These are phyloP conservation scores for Tipula lateralis DNA, from an alignment of 2,888 invertebrate species.

Conservation along the genomic window DNA sequence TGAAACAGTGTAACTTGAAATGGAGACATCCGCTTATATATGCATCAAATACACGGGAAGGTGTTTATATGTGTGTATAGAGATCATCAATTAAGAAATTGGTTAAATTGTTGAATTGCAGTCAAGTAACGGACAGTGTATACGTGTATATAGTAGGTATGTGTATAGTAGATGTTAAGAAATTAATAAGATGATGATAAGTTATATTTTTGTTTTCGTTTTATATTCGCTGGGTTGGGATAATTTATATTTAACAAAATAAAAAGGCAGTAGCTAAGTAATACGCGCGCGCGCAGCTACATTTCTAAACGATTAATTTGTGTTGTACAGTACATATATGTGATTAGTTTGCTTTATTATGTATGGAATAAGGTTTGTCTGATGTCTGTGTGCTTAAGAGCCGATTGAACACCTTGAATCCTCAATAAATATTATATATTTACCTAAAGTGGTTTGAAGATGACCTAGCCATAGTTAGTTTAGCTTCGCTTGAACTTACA, in stretches of 20 bases:
- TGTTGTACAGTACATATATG: background rate
- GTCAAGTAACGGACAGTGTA: background rate
- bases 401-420: too few species aligned
- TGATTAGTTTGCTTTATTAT: background rate
- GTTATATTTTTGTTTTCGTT: background rate
- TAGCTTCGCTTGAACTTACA: too few species aligned
- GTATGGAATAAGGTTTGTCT: too few species aligned
- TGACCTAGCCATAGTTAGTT: too few species aligned
- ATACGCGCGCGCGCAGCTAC: background rate
- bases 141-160: background rate
- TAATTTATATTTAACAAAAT: background rate
- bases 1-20: background rate
- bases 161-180: background rate
- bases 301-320: background rate
- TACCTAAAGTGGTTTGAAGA: too few species aligned
- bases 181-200: conserved; percentile 3
- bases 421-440: too few species aligned
- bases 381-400: too few species aligned
- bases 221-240: background rate
- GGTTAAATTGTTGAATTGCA: background rate
- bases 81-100: background rate
- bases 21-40: background rate
- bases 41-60: too few species aligned
- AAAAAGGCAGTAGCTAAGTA: background rate
- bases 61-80: background rate